phyloP scores from a whole-genome alignment of 2,888 invertebrate species.

The Parapristionchus giblindavisi region DNA sequence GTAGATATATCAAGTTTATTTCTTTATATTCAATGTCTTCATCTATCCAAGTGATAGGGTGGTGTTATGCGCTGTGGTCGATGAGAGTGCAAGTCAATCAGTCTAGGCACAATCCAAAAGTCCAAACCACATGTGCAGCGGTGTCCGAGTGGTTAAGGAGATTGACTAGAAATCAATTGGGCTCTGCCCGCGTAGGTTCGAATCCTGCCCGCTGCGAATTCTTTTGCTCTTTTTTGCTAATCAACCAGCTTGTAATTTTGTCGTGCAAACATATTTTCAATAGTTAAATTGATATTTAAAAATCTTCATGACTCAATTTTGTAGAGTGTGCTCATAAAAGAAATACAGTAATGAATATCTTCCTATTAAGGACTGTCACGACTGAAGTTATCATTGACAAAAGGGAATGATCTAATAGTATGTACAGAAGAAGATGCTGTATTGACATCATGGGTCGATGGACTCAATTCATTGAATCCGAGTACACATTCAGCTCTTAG shows the following conservation, averaged over 20 bases:
- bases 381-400: neutral
- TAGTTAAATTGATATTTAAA: too few relatives aligned
- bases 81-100: too few relatives aligned
- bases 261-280: too few relatives aligned
- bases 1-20: conserved; percentile 2
- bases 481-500: neutral
- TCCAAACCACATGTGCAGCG: conserved; percentile 38
- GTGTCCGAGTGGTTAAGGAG: conserved; percentile 45
- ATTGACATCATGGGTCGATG: conserved; percentile 16
- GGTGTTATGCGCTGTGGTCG: too few relatives aligned
- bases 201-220: conserved; percentile 42
- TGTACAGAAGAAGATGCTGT: conserved; percentile 24
- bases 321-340: too few relatives aligned
- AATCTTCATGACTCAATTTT: too few relatives aligned
- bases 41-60: too few relatives aligned
- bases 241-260: too few relatives aligned
- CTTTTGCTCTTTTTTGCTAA: too few relatives aligned
- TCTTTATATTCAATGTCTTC: too few relatives aligned
- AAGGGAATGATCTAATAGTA: neutral
- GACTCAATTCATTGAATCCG: conserved; percentile 25
- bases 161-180: conserved; percentile 46
- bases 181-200: conserved; percentile 47
- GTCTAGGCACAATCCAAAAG: too few relatives aligned
- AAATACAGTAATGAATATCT: too few relatives aligned
- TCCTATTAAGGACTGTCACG: neutral